Conservation (phyloP, 1,140 invertebrate genomes). For the Drosophila subpulchrella region DNA sequence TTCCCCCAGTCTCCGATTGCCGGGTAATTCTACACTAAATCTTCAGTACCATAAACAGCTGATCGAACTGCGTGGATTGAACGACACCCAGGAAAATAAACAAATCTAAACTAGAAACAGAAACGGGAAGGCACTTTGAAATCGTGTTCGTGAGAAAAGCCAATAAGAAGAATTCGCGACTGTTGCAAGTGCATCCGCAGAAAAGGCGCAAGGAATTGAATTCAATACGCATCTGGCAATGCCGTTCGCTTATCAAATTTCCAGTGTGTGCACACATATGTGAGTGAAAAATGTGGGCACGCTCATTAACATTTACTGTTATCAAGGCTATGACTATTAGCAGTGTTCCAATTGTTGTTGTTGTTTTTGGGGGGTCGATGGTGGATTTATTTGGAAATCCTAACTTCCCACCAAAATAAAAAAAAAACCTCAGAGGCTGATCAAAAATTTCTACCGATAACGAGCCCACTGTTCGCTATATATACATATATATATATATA, state of each 20-base stretch:
- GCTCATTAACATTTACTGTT: slow-evolving; percentile 37
- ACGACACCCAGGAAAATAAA: slow-evolving; percentile 12
- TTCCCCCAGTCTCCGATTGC: slow-evolving; percentile 6
- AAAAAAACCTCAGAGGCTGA: slow-evolving; percentile 19
- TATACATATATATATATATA: background rate
- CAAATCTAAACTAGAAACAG: slow-evolving; percentile 20
- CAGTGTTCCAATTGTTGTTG: slow-evolving; percentile 9
- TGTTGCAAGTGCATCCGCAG: slow-evolving; percentile 11
- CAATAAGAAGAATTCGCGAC: slow-evolving; percentile 17
- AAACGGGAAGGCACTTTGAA: slow-evolving; percentile 3
- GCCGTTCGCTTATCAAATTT: slow-evolving; percentile 25
- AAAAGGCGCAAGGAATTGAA: slow-evolving; percentile 4
- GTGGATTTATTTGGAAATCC: slow-evolving; percentile 38
- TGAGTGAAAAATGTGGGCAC: slow-evolving; percentile 24
- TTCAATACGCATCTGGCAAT: slow-evolving; percentile 16
- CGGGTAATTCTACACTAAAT: slow-evolving; percentile 13
- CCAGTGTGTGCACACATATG: background rate
- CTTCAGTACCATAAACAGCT: slow-evolving; percentile 35
- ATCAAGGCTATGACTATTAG: slow-evolving; percentile 35
- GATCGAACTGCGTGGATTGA: too few relatives aligned
- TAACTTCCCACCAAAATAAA: slow-evolving; percentile 6
- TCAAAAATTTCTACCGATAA: slow-evolving; percentile 38
- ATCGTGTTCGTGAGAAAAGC: slow-evolving; percentile 16
- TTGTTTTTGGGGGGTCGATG: background rate
- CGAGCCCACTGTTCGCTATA: slow-evolving; percentile 7